These are phyloP conservation scores for Drosophila orosa DNA, from an alignment of 1,140 invertebrate species.

Conservation along the genomic window DNA sequence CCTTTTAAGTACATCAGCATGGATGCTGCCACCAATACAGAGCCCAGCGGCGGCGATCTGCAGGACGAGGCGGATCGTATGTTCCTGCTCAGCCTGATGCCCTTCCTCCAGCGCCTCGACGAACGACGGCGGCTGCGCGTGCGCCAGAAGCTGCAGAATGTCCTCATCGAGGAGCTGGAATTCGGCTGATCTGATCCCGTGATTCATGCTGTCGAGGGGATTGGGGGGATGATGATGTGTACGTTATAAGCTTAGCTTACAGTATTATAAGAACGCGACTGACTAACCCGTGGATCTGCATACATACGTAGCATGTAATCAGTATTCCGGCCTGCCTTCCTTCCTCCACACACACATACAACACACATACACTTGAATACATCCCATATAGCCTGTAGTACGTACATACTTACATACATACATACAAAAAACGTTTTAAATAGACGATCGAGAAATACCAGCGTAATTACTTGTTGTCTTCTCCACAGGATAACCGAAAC, in stretches of 20 bases:
- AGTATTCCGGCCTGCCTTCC: conserved; percentile 53
- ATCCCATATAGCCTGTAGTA: conserved; percentile 11
- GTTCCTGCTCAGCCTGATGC: conserved; percentile 75
- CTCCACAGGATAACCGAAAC: conserved; percentile 42
- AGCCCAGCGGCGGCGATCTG: conserved; percentile 34
- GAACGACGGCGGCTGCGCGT: conserved; percentile 70
- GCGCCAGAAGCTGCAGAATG: conserved; percentile 75
- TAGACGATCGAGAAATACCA: conserved; percentile 33
- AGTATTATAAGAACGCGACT: conserved; percentile 72
- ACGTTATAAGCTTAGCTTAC: conserved; percentile 74
- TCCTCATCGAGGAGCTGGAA: conserved; percentile 72
- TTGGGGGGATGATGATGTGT: conserved; percentile 4
- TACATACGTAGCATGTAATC: conserved; percentile 69
- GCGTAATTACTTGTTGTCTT: conserved; percentile 54
- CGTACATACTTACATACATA: conserved; percentile 1
- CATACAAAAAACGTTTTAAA: conserved; percentile 38
- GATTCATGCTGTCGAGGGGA: neutral
- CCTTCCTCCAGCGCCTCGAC: conserved; percentile 70
- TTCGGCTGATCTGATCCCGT: conserved; percentile 55
- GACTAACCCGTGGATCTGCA: conserved; percentile 49
- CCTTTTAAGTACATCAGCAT: conserved; percentile 71
- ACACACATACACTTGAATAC: conserved; percentile 32
- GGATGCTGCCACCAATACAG: conserved; percentile 72
- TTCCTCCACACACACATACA: conserved; percentile 5
- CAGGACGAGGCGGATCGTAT: conserved; percentile 75